A percentile compares a stretch with the other conserved stretches of the same genome.
Conservation (phyloP, 2,888 invertebrate species). For the Prenolepis imparis region DNA sequence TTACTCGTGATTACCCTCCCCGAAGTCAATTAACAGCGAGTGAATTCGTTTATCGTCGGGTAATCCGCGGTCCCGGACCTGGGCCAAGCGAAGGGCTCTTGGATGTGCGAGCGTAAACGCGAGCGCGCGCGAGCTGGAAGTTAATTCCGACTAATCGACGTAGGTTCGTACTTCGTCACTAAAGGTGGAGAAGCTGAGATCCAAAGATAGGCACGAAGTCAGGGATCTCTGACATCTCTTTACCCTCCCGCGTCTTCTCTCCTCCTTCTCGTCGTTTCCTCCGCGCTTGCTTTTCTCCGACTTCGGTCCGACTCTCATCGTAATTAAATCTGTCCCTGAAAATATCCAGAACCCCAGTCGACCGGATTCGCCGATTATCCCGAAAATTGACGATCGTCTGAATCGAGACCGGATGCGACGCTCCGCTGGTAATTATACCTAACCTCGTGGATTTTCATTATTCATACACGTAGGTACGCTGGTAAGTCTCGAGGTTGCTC, state of each 20-base stretch:
- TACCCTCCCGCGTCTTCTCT: conserved; percentile 33
- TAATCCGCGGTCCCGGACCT: conserved; percentile 76
- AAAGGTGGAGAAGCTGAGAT: conserved; percentile 63
- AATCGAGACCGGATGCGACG: conserved; percentile 79
- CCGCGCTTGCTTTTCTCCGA: background rate
- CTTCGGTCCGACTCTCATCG: conserved; percentile 19
- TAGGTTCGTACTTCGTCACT: conserved; percentile 58
- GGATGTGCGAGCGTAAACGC: conserved; percentile 30
- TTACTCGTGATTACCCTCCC: conserved; percentile 69
- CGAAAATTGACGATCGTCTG: conserved; percentile 74
- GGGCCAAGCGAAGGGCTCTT: conserved; percentile 73
- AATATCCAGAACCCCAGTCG: conserved; percentile 60
- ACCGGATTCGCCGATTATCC: conserved; percentile 62
- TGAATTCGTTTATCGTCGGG: conserved; percentile 72
- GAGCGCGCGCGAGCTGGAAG: conserved; percentile 65
- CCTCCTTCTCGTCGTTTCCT: conserved; percentile 12
- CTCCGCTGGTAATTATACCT: conserved; percentile 79
- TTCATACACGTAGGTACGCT: conserved; percentile 69
- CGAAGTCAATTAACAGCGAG: conserved; percentile 72
- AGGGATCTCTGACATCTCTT: conserved; percentile 54
- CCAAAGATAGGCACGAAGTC: conserved; percentile 65
- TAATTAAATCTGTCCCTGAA: conserved; percentile 70
- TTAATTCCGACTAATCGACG: conserved; percentile 81
- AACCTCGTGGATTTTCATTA: conserved; percentile 80
- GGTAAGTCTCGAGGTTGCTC: conserved; percentile 70